Conservation (phyloP, 2,113 vertebrate species). For the Papio anubis region DNA sequence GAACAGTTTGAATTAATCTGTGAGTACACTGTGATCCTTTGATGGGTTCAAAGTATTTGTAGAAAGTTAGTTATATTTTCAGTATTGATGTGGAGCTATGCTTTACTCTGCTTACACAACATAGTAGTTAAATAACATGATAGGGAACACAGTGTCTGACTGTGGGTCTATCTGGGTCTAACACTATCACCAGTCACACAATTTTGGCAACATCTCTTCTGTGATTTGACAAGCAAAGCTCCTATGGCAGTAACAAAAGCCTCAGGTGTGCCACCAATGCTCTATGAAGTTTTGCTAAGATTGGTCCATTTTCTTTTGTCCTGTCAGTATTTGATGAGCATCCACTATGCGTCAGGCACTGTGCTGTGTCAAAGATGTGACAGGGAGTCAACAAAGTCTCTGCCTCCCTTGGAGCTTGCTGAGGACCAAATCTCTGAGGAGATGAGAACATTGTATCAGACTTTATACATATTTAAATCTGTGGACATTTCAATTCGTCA, state of each 20-base stretch:
- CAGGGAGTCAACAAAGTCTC: not conserved
- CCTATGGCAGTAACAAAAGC: not conserved
- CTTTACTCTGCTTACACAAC: not conserved
- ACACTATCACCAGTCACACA: not conserved
- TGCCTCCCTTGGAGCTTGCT: not conserved
- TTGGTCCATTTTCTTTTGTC: not conserved
- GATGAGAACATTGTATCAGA: not conserved
- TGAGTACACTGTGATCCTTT: not conserved
- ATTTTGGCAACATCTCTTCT: not conserved
- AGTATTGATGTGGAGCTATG: not conserved
- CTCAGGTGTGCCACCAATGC: too few species aligned
- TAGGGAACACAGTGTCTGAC: not conserved
- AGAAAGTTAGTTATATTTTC: not conserved
- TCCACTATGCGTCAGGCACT: not conserved
- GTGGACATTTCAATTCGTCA: not conserved
- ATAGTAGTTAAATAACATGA: not conserved
- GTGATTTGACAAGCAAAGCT: not conserved
- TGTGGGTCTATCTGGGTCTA: not conserved
- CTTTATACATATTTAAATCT: not conserved
- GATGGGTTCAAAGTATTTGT: not conserved
- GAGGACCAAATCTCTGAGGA: not conserved
- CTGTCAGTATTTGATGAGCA: not conserved
- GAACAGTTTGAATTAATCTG: not conserved
- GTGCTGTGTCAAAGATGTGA: not conserved
- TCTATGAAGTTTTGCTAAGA: not conserved